Conservation (phyloP, 2,888 invertebrate genomes). For the Sthenelais limicola region DNA sequence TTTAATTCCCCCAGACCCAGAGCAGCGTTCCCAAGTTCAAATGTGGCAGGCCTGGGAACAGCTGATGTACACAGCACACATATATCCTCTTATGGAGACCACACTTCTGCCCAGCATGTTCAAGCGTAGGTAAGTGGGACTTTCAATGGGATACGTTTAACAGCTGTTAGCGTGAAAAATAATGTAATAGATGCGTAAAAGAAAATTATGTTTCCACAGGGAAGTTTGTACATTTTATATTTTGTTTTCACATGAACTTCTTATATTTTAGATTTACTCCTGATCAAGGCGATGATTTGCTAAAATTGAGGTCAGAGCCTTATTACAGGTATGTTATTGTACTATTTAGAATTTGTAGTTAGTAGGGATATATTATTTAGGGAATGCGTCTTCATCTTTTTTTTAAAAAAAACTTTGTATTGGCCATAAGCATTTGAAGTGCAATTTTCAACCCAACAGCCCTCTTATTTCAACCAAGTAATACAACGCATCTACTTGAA, state of each 20-base stretch:
- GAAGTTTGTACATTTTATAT: background rate
- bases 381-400: no score
- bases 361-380: conserved; percentile 11
- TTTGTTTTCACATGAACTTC: background rate
- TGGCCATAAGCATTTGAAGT: no score
- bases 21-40: conserved; percentile 40
- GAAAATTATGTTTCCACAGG: background rate
- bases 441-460: no score
- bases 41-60: conserved; percentile 51
- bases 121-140: conserved; percentile 41
- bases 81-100: conserved; percentile 47
- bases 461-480: no score
- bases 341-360: conserved; percentile 16
- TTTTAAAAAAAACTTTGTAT: no score
- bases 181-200: background rate
- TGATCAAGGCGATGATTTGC: conserved; percentile 27
- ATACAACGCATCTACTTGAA: no score
- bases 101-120: conserved; percentile 45
- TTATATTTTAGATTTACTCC: conserved; percentile 22
- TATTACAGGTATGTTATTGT: conserved; percentile 23
- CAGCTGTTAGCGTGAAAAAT: no score
- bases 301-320: conserved; percentile 18
- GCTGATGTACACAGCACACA: conserved; percentile 44
- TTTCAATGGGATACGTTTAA: no score
- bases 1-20: conserved; percentile 39